phyloP scores from a whole-genome alignment of 2,113 vertebrate genomes.

The Serranochromis macrocephalus region DNA sequence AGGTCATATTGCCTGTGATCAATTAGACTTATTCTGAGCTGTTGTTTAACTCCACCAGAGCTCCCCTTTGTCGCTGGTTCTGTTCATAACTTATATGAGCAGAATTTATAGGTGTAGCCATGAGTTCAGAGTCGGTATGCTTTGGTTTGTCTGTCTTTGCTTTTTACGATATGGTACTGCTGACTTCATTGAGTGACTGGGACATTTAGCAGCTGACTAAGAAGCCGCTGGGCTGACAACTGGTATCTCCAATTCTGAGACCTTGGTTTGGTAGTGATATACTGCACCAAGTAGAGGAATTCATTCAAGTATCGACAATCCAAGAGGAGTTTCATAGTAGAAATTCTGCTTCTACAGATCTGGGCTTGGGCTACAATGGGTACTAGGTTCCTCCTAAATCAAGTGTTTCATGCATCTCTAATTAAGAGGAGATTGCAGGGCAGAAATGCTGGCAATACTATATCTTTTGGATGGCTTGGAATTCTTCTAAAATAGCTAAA shows the following conservation, averaged over 20 bases:
- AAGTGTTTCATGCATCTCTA: neutral
- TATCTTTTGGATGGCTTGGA: neutral
- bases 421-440: neutral
- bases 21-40: neutral
- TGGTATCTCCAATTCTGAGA: fast-evolving
- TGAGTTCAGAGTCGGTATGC: neutral
- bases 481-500: neutral
- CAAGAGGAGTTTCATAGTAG: neutral
- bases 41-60: neutral
- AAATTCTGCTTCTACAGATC: neutral
- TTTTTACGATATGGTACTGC: neutral
- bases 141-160: neutral
- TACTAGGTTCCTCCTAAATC: neutral
- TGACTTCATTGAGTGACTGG: neutral
- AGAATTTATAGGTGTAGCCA: neutral
- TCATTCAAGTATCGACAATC: neutral
- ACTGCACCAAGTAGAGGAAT: neutral
- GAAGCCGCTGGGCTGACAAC: neutral
- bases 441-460: neutral
- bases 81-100: neutral
- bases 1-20: neutral
- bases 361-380: neutral
- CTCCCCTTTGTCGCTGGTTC: neutral
- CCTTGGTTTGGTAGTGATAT: neutral
- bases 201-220: neutral